Evolutionary conservation across 2,888 invertebrate species (phyloP).

Genomic region (Acrocyrtus sp.): DNA sequence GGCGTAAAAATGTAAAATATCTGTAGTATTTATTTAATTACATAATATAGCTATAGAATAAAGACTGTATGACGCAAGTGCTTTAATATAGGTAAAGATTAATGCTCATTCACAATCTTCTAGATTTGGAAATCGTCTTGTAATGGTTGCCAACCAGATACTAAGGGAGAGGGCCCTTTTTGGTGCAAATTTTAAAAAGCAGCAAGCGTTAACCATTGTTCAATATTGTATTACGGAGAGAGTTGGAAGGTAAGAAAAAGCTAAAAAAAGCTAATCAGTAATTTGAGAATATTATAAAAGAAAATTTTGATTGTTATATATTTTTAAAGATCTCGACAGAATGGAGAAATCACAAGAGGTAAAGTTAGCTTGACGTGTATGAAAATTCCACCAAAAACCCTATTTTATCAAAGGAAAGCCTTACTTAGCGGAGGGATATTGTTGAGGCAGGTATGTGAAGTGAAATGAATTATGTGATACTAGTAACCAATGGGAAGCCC

Average conservation of each 20-base stretch:
- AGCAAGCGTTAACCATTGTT: constrained; percentile 68
- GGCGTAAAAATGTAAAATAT: no score
- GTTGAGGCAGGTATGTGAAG: constrained; percentile 75
- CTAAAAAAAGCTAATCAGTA: background rate
- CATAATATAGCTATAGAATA: no score
- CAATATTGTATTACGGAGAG: constrained; percentile 79
- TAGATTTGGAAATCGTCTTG: constrained; percentile 74
- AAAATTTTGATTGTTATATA: constrained; percentile 53
- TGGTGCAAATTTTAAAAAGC: constrained; percentile 63
- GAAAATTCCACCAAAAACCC: constrained; percentile 72
- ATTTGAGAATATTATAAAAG: background rate
- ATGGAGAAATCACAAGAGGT: constrained; percentile 78
- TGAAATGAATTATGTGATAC: no score
- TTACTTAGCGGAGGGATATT: constrained; percentile 72
- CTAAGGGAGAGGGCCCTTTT: constrained; percentile 72
- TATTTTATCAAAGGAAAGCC: constrained; percentile 74
- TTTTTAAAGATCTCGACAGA: constrained; percentile 69
- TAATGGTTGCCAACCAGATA: constrained; percentile 77
- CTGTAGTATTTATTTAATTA: no score
- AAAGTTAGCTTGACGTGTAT: constrained; percentile 69
- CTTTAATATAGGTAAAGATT: no score
- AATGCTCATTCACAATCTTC: no score
- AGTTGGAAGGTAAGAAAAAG: constrained; percentile 72
- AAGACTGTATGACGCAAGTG: no score
- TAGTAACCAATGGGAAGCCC: no score